Evolutionary conservation across 2,888 invertebrate species (phyloP), one percentile per base, ranked within the genome.

Genomic region (Scotopteryx bipunctaria): DNA sequence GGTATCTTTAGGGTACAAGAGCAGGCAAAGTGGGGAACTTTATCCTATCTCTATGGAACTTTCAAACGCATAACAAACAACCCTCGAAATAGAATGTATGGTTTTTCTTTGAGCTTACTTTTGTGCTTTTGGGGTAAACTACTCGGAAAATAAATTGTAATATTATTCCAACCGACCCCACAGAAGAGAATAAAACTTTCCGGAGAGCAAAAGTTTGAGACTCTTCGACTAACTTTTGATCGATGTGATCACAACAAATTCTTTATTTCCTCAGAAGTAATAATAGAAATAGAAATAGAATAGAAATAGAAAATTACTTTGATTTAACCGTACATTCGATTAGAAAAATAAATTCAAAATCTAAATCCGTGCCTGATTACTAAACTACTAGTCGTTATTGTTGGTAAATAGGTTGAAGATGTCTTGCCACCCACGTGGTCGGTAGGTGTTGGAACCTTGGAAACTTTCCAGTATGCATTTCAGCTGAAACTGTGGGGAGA

Each of bases 401-500:
- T 36, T 41, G 11, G 41, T 38, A 50, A 50, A 44, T 47, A 37
- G 67, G 67, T 68, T 64, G 67, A 67, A 61, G 62, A 67, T 63
- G 59, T 56, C 53, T 37, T 40, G 46, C 55, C 57, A 54, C 63
- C 55, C 60, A 55, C 47, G 29, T 58, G 53, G 36, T 49, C 8
- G 14, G 3, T 36, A 3, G 6, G n/a, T n/a, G n/a, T n/a, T n/a
- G n/a, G n/a, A n/a, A n/a, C n/a, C 16, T 74, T 78, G 76, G 78
- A 73, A 50, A 40, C 41, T 55, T 58, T 74, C 75, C 75, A 78
- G 69, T 21, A 65, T 15, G 43, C 37, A 45, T 48, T 59, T 57
- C 45, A 55, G 40, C 54, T 50, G 50, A 53, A 56, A 47, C 41
- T 40, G 33, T 5, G 25, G 8, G 8, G 2, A 25, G 14, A 23